phyloP scores from a whole-genome alignment of 2,888 invertebrate genomes.

The Scaptomyza flava region DNA sequence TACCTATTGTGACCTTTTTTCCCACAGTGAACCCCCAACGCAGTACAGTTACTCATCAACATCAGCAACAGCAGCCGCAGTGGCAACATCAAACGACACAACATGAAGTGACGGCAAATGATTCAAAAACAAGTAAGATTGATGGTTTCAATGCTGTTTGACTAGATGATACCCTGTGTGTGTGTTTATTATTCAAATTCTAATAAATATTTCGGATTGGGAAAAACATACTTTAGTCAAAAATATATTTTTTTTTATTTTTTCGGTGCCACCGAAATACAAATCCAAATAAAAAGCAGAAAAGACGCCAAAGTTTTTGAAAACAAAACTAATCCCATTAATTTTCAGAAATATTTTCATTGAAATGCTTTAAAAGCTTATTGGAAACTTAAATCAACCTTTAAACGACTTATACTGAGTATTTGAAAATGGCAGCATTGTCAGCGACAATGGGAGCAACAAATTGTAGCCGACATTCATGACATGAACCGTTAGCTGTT shows the following conservation, averaged over 20 bases:
- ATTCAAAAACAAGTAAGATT: constrained; percentile 51
- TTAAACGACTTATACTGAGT: neutral
- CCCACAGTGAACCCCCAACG: constrained; percentile 1
- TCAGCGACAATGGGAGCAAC: constrained; percentile 30
- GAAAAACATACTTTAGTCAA: no score
- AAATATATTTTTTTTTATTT: no score
- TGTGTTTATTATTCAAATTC: neutral
- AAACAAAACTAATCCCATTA: no score
- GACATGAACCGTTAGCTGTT: constrained; percentile 26
- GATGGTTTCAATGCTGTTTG: neutral
- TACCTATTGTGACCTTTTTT: constrained; percentile 52
- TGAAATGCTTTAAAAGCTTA: no score
- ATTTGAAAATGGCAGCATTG: constrained; percentile 30
- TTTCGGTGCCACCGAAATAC: no score
- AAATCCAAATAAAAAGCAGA: no score
- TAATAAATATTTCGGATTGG: neutral
- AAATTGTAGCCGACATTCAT: constrained; percentile 54
- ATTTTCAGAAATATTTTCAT: no score
- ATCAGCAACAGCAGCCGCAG: constrained; percentile 12
- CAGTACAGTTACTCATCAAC: constrained; percentile 23
- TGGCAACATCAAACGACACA: constrained; percentile 41
- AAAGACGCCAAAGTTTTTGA: no score
- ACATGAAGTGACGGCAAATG: constrained; percentile 59
- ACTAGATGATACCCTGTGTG: constrained; percentile 3
- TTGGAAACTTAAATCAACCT: neutral